Percentiles rank a stretch among this genome's conserved stretches.
Evolutionary conservation across 2,113 vertebrate species (phyloP).

Genomic region (Pelecanus crispus): DNA sequence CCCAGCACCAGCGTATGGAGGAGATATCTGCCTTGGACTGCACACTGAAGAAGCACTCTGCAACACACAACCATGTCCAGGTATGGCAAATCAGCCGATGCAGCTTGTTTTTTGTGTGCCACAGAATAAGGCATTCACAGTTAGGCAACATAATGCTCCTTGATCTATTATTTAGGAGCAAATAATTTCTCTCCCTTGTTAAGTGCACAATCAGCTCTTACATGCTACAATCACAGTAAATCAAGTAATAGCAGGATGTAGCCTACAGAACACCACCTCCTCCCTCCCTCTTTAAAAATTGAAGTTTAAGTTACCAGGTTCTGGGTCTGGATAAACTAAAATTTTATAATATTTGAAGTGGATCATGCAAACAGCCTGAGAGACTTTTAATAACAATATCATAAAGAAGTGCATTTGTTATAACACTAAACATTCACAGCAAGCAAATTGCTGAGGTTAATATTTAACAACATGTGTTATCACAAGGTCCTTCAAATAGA

Average conservation of each 20-base stretch:
- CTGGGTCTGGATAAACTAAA: neutral
- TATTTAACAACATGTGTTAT: neutral
- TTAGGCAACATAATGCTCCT: neutral
- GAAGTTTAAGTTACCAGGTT: neutral
- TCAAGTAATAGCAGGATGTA: neutral
- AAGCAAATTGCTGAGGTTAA: neutral
- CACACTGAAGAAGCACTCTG: conserved; percentile 96
- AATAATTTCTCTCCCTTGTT: neutral
- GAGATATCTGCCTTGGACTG: conserved; percentile 95
- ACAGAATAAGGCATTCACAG: neutral
- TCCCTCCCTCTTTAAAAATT: neutral
- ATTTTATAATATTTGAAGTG: neutral
- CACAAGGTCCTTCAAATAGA: neutral
- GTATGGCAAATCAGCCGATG: conserved; percentile 37
- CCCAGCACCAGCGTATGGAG: conserved; percentile 88
- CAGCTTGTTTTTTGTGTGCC: neutral
- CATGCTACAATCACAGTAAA: neutral
- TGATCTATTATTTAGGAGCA: neutral
- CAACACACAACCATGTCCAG: conserved; percentile 90
- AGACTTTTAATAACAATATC: neutral
- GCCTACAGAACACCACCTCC: neutral
- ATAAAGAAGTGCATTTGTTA: neutral
- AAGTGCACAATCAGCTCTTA: neutral
- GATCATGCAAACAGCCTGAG: neutral
- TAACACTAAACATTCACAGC: neutral